Base-by-base conservation (phyloP, 2,888 invertebrate species). In the Pseudolycoriella hygida region DNA sequence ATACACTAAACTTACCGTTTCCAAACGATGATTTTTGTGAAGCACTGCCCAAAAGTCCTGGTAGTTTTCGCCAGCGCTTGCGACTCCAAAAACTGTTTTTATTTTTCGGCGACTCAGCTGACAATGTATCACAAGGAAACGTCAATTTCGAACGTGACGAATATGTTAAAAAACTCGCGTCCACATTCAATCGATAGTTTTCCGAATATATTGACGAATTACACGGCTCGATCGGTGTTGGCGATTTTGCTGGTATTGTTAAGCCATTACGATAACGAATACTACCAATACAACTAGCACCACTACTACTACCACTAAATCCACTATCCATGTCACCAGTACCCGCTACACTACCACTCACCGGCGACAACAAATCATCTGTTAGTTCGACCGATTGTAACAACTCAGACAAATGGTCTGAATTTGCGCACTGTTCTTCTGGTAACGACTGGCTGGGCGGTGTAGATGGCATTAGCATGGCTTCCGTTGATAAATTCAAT, bases 391-490 rank as follows among this genome's bases (percentile, higher is more conserved):
- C 76, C 50, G 76, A 70, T 18, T 48, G 52, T 53, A 83, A 64
- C 52, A 81, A 63, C 58, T 80, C 80, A 54, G 74, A 73, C 50
- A 74, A 68, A 57, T 73, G 74, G 57, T 74, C 75, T 47, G 72
- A 73, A 55, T 76, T 72, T 17, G 19, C 34, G 11, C 19, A 15
- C 6, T 40, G 17, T 5, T 30, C 40, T 48, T 67, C 66, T 48
- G 67, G 65, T 12, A 69, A 66, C 18, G 69, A 67, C 54, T 67
- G 67, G 50, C 60, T 64, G 51, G 63, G 64, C 50, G 64, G 63
- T 52, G 75, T 74, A 56, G 79, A 76, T 15, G 87, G 88, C 88
- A 88, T 89, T 52, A 89, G 66, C 86, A 89, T 87, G 40, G 85
- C 87, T 67, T 89, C 88, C 40, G 84, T 83, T 54, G 87, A 83